Base-by-base conservation (phyloP, 2,113 vertebrate species). In the Oncorhynchus mykiss region DNA sequence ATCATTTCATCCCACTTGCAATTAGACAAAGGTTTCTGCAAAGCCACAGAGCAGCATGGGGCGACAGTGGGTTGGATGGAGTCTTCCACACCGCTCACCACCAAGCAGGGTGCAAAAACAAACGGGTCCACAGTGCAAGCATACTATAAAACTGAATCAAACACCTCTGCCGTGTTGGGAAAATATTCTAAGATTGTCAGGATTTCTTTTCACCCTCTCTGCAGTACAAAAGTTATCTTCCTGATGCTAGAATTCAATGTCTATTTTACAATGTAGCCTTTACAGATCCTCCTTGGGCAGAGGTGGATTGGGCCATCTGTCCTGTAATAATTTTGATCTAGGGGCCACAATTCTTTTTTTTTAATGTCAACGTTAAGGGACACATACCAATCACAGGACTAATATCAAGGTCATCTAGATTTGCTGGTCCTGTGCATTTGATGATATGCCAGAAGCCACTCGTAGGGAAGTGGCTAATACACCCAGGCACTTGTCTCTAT, bases 1-100 rank as follows among this genome's bases (percentile, higher is more conserved):
- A 89, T 85, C 60, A 86, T 87, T 84, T 84, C 78, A 85, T 90
- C 82, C 80, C 72, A 71, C 75, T 83, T 11, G 87, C 85, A 91
- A 91, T 91, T 91, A 92, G 83, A 78, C 83, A 78, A 14, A 79
- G 70, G 49, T 34, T 66, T 74, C 79, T 22, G 59, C 59, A 62
- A 22, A 62, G 59, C 59, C 59, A 62, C 7, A 22, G 59, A 62
- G 59, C 59, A 62, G 5, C 20, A 62, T 57, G 11, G 2, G 12
- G 51, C 51, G 12, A 60, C 59, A 60, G 59, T 60, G 59, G n/a
- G n/a, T 6, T 14, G 12, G 59, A 60, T 60, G 59, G 59, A 60
- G n/a, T n/a, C 59, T 60, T 60, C 20, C 5, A 60, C n/a, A 60
- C 20, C 59, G 14, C 59, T 60, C 16, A 51, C 14, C 49, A 13